Evolutionary conservation across 1,140 invertebrate species (phyloP).

Genomic region (Aphaenogaster ashmeadi): DNA sequence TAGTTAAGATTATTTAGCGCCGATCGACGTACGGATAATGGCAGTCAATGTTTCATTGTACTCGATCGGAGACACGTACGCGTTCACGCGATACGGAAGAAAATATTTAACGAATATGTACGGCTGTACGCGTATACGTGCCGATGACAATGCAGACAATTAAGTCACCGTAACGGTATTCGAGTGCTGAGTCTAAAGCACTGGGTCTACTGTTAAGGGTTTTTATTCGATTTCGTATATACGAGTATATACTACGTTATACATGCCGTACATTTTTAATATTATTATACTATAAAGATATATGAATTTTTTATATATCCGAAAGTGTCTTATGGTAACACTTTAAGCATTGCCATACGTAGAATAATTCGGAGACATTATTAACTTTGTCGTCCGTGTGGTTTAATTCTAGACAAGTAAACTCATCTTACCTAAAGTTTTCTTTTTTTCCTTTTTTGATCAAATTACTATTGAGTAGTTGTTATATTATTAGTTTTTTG

Average conservation of each 20-base stretch:
- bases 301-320: slow-evolving; percentile 59
- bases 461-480: slow-evolving; percentile 10
- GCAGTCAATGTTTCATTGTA: slow-evolving; percentile 33
- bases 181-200: slow-evolving; percentile 51
- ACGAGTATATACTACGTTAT: slow-evolving; percentile 36
- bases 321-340: slow-evolving; percentile 61
- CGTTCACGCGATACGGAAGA: not conserved
- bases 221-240: slow-evolving; percentile 49
- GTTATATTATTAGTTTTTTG: slow-evolving; percentile 32
- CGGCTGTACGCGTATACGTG: slow-evolving; percentile 28
- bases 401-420: slow-evolving; percentile 48
- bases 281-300: slow-evolving; percentile 48
- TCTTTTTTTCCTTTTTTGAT: slow-evolving; percentile 31
- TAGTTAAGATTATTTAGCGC: slow-evolving; percentile 56
- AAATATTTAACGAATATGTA: slow-evolving; percentile 25
- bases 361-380: slow-evolving; percentile 37
- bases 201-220: slow-evolving; percentile 47
- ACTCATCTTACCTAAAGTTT: slow-evolving; percentile 48
- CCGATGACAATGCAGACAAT: slow-evolving; percentile 19
- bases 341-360: slow-evolving; percentile 59
- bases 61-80: slow-evolving; percentile 10
- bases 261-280: slow-evolving; percentile 55
- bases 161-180: slow-evolving; percentile 41
- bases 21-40: slow-evolving; percentile 2
- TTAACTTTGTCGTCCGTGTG: slow-evolving; percentile 15